Base-by-base conservation (phyloP, 2,113 vertebrate genomes). In the Fukomys damarensis region DNA sequence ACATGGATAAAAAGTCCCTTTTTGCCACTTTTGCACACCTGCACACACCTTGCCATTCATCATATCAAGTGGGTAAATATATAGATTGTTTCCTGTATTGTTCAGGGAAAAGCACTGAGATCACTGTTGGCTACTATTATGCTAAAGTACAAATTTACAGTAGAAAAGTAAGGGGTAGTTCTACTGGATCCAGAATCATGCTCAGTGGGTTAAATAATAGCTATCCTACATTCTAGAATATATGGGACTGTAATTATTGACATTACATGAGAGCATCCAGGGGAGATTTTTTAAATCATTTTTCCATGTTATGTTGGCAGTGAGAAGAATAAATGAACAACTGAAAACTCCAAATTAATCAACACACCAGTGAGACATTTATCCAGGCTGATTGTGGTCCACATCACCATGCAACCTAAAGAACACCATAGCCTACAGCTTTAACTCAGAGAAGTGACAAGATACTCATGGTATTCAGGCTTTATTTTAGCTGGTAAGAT, bases 401-500 rank as follows among this genome's bases (percentile, higher is more conserved):
- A 16, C 56, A 49, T 56, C 70, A 70, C 77, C 16, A 26, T 2
- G 17, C 20, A 77, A 0, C n/a, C 72, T 86, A 63, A 35, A 63
- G 32, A 90, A 52, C 1, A n/a, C 32, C 17, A 11, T 16, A 41
- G 26, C 46, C 24, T 24, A 2, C 20, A 72, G 32, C 80, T 46
- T 3, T 17, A 14, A 46, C 3, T 68, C 19, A 28, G 24, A 87
- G 41, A 58, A n/a, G 30, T 41, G 30, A 91, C n/a, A 61, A 46
- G 28, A 58, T 0, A 32, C n/a, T 52, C 56, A 11, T n/a, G 61
- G 35, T 3, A n/a, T 3, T 43, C 7, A 0, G 2, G 3, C 26
- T 84, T 28, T 24, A 35, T 2, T 63, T n/a, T 46, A 35, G 12
- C 17, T 87, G 76, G 35, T 4, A 93, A 66, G 22, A 43, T 16